Base-by-base conservation (phyloP, 2,888 invertebrate genomes). In the Carcina quercana region DNA sequence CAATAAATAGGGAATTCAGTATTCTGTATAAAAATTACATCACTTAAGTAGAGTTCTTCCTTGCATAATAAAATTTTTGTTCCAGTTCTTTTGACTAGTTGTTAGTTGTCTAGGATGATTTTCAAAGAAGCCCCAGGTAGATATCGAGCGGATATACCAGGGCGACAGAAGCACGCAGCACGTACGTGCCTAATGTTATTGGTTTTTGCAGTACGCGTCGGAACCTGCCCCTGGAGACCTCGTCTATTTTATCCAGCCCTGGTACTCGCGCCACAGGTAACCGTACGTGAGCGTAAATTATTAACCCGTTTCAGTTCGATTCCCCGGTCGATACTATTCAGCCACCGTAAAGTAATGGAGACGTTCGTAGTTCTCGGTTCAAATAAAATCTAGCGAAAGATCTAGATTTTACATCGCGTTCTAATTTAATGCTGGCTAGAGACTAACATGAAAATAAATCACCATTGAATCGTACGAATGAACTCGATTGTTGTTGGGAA, bases 141-240 rank as follows among this genome's bases (percentile, higher is more conserved):
- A 27, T 37, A 33, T 30, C 11, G n/a, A 32, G 14, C 25, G 17
- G 20, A 15, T 42, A 45, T 59, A 65, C 66, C 53, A 61, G 59
- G 61, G 53, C 47, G 61, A 60, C 69, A 71, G 53, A 45, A 55
- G 45, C 49, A 49, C 56, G 54, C 56, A 59, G 55, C 70, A 68
- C 66, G 65, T 70, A 59, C 59, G 50, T 53, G 54, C 58, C 65
- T 75, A 78, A 80, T 74, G 74, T 70, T 78, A 78, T 80, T 76
- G 78, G 74, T 74, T 74, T 72, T 55, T 66, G 64, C 59, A 68
- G 67, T 61, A 62, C 64, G 42, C 52, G 50, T 47, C 50, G 48
- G 53, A 46, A 47, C 40, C 39, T 47, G 49, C 59, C 74, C 59
- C 59, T 47, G 32, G 73, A 71, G 78, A 73, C 62, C 62, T 49